phyloP scores from a whole-genome alignment of 2,888 invertebrate genomes.

The Cyclophora punctaria region DNA sequence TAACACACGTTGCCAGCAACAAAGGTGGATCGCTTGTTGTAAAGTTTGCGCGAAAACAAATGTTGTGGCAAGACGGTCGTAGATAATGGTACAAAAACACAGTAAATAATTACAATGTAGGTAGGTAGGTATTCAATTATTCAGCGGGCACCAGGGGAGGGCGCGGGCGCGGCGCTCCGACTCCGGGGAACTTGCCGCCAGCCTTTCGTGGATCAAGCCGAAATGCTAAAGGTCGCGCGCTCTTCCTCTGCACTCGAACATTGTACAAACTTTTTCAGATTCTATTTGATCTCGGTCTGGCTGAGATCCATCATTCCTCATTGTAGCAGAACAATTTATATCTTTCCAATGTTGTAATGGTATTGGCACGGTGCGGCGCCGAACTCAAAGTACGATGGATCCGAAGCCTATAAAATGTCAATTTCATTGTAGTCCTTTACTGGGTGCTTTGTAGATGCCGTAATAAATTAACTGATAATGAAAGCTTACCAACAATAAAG shows the following conservation, averaged over 20 bases:
- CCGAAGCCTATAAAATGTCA: neutral
- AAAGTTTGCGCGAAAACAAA: slow-evolving; percentile 18
- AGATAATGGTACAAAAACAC: slow-evolving; percentile 24
- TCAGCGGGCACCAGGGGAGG: slow-evolving; percentile 19
- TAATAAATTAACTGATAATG: slow-evolving; percentile 5
- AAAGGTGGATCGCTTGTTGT: slow-evolving; percentile 8
- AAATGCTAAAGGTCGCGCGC: slow-evolving; percentile 44
- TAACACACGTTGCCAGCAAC: slow-evolving; percentile 1
- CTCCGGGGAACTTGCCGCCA: slow-evolving; percentile 24
- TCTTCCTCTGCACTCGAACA: slow-evolving; percentile 29
- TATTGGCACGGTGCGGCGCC: slow-evolving; percentile 5
- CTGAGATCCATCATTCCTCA: slow-evolving; percentile 16
- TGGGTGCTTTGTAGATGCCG: neutral
- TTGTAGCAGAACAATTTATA: slow-evolving; percentile 11
- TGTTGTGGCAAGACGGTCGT: slow-evolving; percentile 19
- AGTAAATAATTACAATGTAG: slow-evolving; percentile 18
- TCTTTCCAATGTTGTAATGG: slow-evolving; percentile 7
- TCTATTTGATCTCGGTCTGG: slow-evolving; percentile 24
- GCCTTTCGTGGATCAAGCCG: slow-evolving; percentile 25
- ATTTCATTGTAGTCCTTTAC: slow-evolving; percentile 1
- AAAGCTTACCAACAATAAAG: slow-evolving; percentile 6
- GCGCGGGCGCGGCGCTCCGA: slow-evolving; percentile 6
- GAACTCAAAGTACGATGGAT: neutral
- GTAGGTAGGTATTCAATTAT: slow-evolving; percentile 32
- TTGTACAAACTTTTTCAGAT: slow-evolving; percentile 28